Conservation (phyloP, 2,113 vertebrate species). For the Lanius ludovicianus region DNA sequence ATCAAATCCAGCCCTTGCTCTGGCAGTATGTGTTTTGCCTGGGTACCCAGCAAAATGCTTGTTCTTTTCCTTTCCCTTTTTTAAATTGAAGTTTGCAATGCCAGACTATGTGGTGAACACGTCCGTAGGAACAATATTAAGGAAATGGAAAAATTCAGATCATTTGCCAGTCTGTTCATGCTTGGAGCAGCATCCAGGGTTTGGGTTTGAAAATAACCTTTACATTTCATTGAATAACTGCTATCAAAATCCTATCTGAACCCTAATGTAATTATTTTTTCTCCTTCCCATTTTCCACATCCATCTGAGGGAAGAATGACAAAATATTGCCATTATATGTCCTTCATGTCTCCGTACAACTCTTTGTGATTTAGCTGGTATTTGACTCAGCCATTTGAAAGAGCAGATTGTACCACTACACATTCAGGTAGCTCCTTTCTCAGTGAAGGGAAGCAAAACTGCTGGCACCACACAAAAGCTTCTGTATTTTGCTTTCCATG, state of each 20-base stretch:
- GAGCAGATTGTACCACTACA: background rate
- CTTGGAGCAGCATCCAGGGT: conserved; percentile 4
- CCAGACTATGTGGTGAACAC: background rate
- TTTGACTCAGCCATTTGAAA: conserved; percentile 50
- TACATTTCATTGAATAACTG: conserved; percentile 48
- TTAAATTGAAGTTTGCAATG: background rate
- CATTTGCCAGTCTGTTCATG: background rate
- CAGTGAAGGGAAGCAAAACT: conserved; percentile 11
- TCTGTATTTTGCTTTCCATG: background rate
- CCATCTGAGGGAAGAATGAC: conserved; percentile 15
- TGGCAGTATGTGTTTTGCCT: background rate
- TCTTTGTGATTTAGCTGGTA: conserved; percentile 16
- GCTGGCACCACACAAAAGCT: conserved; percentile 26
- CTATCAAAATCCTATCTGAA: conserved; percentile 56
- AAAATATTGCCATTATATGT: conserved; percentile 55
- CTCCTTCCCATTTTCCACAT: background rate
- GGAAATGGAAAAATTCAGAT: conserved; percentile 36
- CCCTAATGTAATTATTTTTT: conserved; percentile 18
- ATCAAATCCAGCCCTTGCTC: background rate
- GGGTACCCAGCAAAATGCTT: background rate
- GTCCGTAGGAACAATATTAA: background rate
- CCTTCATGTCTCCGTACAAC: conserved; percentile 2
- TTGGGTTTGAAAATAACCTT: conserved; percentile 48
- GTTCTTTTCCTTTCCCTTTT: background rate
- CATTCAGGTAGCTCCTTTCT: background rate